Evolutionary conservation across 1,140 invertebrate species (phyloP), one percentile per base, ranked within the genome.

Genomic region (Sweltsa coloradensis): DNA sequence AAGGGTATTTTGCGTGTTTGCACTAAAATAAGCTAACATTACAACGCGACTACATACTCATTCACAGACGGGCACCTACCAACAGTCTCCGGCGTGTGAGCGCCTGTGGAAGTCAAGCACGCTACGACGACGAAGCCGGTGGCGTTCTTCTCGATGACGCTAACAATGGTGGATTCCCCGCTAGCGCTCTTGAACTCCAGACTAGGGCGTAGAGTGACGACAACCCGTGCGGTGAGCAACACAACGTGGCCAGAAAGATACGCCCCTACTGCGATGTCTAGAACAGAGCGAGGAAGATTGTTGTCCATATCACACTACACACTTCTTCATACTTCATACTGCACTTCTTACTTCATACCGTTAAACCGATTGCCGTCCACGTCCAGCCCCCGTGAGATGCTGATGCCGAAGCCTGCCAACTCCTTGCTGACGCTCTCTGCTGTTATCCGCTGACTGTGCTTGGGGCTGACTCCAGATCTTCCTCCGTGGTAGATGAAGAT

Each of bases 401-500:
- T 74, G 23, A 76, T 66, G 0, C 81, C 80, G 51, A 79, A 77
- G 4, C 73, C 70, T 46, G 55, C 59, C 2, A 70, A 55, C 2
- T 51, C 52, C 7, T 55, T 16, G 13, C 58, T 53, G 40, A 71
- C 55, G 31, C 53, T 51, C 43, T 56, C 57, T 5, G 65, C 69
- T 9, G 61, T 5, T 34, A 71, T 63, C 53, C 51, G 55, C 54
- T 78, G 76, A 19, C 64, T 57, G 5, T 62, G 61, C 29, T 58
- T 65, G 5, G 49, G 54, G 13, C 55, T 57, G 7, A 74, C 53
- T 9, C 81, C 82, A 11, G 70, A 60, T 19, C 60, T 59, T 23
- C 71, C 58, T 1, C 79, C 78, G 51, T 69, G 68, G 49, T 78
- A 83, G 46, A 84, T 72, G 46, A 81, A 82, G 6, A 84, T 72